Percentiles rank a stretch among this genome's conserved stretches.
Evolutionary conservation across 2,113 vertebrate genomes (phyloP).

Genomic region (Rhynchopsitta pachyrhyncha): DNA sequence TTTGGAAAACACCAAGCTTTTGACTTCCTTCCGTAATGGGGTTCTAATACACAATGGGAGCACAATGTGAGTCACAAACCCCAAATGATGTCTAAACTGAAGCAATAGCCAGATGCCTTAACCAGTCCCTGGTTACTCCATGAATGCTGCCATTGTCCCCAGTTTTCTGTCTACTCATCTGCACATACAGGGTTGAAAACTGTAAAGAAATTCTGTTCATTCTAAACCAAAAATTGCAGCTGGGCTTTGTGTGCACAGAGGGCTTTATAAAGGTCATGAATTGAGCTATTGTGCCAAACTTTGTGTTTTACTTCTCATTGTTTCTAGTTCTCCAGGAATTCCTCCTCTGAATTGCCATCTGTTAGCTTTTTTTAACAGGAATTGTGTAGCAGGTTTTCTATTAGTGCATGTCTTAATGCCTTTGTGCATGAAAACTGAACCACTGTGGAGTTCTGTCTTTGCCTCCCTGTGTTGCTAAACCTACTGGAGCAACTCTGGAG

Average conservation of each 20-base stretch:
- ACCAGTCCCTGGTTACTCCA: background rate
- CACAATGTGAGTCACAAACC: background rate
- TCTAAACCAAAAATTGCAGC: background rate
- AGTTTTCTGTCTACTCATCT: background rate
- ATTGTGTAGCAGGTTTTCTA: background rate
- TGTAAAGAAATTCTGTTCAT: background rate
- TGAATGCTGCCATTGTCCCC: background rate
- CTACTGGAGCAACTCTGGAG: background rate
- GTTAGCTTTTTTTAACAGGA: background rate
- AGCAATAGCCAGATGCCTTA: background rate
- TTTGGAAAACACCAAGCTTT: background rate
- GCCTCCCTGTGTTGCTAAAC: background rate
- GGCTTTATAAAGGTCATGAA: slow-evolving; percentile 14
- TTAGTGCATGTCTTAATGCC: background rate
- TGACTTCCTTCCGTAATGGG: background rate
- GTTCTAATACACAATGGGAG: background rate
- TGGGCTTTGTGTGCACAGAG: background rate
- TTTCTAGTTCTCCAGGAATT: slow-evolving; percentile 17
- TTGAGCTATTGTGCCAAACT: background rate
- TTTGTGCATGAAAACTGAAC: background rate
- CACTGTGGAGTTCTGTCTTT: background rate
- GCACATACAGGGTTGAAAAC: background rate
- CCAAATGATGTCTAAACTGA: background rate
- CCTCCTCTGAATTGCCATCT: slow-evolving; percentile 10
- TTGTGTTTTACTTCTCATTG: background rate